Conservation (phyloP, 2,113 vertebrate species). For the Trachemys scripta region DNA sequence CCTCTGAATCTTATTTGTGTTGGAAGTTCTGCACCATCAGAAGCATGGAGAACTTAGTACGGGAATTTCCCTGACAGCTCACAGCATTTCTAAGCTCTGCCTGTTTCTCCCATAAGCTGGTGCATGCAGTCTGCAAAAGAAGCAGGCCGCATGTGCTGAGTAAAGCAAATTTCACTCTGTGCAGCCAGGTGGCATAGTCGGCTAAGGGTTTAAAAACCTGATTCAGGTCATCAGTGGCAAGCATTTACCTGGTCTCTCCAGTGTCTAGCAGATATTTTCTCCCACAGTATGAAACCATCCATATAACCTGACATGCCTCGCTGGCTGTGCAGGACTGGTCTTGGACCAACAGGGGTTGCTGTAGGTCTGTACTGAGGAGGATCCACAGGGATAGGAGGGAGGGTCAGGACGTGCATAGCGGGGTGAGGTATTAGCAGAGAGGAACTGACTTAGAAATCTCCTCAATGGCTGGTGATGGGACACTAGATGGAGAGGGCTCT, state of each 20-base stretch:
- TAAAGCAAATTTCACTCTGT: not conserved
- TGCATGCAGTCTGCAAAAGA: not conserved
- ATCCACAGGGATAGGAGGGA: not conserved
- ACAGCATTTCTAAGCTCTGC: not conserved
- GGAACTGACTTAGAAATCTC: not conserved
- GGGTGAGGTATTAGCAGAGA: not conserved
- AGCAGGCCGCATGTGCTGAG: not conserved
- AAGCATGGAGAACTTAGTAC: not conserved
- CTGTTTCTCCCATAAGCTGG: not conserved
- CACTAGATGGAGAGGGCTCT: not conserved
- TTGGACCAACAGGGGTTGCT: not conserved
- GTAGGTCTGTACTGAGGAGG: not conserved
- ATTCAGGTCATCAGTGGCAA: not conserved
- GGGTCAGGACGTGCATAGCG: not conserved
- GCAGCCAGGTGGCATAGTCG: not conserved
- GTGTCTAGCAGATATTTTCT: not conserved
- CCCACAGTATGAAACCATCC: not conserved
- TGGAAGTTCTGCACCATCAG: not conserved
- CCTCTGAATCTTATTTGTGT: not conserved
- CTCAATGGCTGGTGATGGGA: not conserved
- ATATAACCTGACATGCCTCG: not conserved
- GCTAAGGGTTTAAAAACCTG: not conserved
- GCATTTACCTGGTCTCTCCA: not conserved
- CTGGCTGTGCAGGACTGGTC: rapidly evolving
- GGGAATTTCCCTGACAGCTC: not conserved